A percentile compares a stretch with the other conserved stretches of the same genome.
phyloP scores from a whole-genome alignment of 2,797 vertebrate species.

The Coregonus sp. region DNA sequence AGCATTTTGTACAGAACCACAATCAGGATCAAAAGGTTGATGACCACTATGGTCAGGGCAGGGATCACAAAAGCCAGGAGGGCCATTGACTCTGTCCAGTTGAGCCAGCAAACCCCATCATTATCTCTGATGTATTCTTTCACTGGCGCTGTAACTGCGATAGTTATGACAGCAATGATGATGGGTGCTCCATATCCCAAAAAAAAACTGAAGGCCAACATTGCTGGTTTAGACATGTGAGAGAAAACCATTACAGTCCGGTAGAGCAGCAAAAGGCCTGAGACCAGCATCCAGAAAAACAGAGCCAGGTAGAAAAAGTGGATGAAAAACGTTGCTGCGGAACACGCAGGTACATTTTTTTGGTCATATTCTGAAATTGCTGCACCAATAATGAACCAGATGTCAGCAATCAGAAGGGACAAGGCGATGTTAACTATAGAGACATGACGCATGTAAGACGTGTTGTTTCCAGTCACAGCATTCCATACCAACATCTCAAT shows the following conservation, averaged over 20 bases:
- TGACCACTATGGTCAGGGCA: conserved; percentile 79
- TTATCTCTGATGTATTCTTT: conserved; percentile 66
- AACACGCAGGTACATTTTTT: conserved; percentile 61
- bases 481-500: conserved; percentile 88
- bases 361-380: conserved; percentile 51
- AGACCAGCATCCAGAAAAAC: conserved; percentile 94
- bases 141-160: conserved; percentile 79
- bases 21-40: conserved; percentile 79
- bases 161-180: conserved; percentile 81
- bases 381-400: conserved; percentile 85
- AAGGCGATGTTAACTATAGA: conserved; percentile 86
- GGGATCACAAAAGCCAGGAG: conserved; percentile 85
- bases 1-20: conserved; percentile 86
- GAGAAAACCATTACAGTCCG: conserved; percentile 86
- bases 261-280: conserved; percentile 88
- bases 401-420: conserved; percentile 84
- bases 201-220: conserved; percentile 80
- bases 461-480: conserved; percentile 81
- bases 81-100: conserved; percentile 81
- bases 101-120: conserved; percentile 81
- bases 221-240: conserved; percentile 80
- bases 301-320: conserved; percentile 90
- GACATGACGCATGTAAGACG: conserved; percentile 85
- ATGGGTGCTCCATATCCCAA: conserved; percentile 87
- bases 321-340: conserved; percentile 84